Conservation (phyloP, 1,140 invertebrate species). For the Magallana ariakensis region DNA sequence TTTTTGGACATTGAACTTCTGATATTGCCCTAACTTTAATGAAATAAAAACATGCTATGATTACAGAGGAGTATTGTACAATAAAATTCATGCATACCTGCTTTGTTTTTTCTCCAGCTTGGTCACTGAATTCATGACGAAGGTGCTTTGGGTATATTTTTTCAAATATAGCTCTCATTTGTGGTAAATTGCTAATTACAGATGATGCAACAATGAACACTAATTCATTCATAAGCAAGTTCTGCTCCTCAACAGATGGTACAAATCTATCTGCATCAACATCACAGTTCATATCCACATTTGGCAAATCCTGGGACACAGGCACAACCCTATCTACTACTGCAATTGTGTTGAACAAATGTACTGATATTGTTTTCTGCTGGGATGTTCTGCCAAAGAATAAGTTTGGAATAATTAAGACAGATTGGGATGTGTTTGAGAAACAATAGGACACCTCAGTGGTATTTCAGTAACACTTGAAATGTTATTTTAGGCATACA, state of each 20-base stretch:
- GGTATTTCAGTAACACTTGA: background rate
- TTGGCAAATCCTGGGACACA: background rate
- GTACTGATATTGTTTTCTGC: slow-evolving; percentile 46
- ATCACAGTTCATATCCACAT: background rate
- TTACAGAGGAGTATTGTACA: background rate
- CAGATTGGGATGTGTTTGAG: background rate
- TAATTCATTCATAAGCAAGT: slow-evolving; percentile 43
- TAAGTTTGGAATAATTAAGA: background rate
- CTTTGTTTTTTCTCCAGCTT: slow-evolving; percentile 44
- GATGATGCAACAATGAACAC: slow-evolving; percentile 50
- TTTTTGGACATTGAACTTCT: no score
- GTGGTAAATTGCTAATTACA: slow-evolving; percentile 40
- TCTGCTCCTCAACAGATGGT: slow-evolving; percentile 46
- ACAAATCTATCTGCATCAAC: slow-evolving; percentile 39
- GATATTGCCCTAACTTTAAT: no score
- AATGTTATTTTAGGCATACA: no score
- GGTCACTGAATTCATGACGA: slow-evolving; percentile 34
- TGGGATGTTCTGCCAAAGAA: slow-evolving; percentile 46
- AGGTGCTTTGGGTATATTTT: slow-evolving; percentile 49
- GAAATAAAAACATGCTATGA: no score
- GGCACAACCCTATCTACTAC: slow-evolving; percentile 48
- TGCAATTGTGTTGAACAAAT: slow-evolving; percentile 54
- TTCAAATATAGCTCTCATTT: slow-evolving; percentile 24
- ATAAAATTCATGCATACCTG: slow-evolving; percentile 35
- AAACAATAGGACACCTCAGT: background rate